These are phyloP conservation scores for Pecten maximus DNA, from an alignment of 2,888 invertebrate genomes.

Conservation along the genomic window DNA sequence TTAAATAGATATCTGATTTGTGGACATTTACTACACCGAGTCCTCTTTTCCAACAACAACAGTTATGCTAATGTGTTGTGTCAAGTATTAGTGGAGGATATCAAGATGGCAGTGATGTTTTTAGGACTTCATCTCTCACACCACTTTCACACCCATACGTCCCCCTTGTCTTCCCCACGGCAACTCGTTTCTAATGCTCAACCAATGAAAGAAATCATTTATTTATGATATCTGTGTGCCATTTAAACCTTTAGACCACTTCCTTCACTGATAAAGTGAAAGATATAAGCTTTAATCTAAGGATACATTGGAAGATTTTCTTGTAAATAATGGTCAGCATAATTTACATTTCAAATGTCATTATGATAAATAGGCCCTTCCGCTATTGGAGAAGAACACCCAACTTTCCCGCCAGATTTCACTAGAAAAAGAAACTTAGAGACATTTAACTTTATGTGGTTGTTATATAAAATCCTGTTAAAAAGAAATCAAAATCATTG, in stretches of 20 bases:
- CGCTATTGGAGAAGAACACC: no score
- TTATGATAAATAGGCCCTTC: no score
- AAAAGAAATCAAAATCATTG: no score
- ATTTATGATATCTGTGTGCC: background rate
- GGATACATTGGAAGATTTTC: background rate
- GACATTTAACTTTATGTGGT: no score
- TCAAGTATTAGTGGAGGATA: background rate
- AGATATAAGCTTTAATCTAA: background rate
- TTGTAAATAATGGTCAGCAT: background rate
- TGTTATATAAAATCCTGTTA: no score
- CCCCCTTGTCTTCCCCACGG: background rate
- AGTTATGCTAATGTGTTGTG: constrained; percentile 19
- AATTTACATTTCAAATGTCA: background rate
- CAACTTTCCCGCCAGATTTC: no score
- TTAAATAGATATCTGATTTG: background rate
- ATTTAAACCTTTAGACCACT: background rate
- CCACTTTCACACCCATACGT: background rate
- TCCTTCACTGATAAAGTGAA: background rate
- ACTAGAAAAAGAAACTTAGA: no score
- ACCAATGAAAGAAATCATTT: constrained; percentile 5
- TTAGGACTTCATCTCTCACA: background rate
- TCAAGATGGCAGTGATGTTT: background rate
- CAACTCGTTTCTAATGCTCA: background rate
- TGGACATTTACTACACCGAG: background rate
- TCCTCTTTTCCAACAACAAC: background rate